These are phyloP conservation scores for Mimas tiliae DNA, from an alignment of 2,888 invertebrate species.

Conservation along the genomic window DNA sequence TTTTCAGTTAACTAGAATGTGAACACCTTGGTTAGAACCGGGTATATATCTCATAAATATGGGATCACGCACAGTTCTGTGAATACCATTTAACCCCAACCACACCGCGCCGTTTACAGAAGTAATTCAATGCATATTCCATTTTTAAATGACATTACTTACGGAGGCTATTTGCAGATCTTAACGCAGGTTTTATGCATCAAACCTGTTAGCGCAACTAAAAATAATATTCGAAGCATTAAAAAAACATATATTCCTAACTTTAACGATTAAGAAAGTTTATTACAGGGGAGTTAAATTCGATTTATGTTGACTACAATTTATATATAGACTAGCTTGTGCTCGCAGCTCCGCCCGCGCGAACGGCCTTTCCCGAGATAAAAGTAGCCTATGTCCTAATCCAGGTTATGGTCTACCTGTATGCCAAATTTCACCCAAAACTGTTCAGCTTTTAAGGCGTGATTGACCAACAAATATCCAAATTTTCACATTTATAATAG, in stretches of 20 bases:
- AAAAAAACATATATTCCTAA: neutral
- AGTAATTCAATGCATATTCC: constrained; percentile 16
- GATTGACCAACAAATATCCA: too few relatives aligned
- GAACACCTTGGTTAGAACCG: neutral
- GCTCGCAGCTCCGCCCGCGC: too few relatives aligned
- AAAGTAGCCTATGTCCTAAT: too few relatives aligned
- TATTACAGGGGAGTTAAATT: too few relatives aligned
- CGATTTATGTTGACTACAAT: too few relatives aligned
- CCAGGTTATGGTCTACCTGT: too few relatives aligned
- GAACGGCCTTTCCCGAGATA: too few relatives aligned
- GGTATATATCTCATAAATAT: neutral
- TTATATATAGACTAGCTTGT: too few relatives aligned
- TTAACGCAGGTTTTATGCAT: neutral
- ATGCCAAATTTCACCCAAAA: too few relatives aligned
- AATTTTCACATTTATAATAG: too few relatives aligned
- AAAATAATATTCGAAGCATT: neutral
- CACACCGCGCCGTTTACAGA: constrained; percentile 1
- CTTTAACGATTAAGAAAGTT: too few relatives aligned
- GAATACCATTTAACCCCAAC: constrained; percentile 1
- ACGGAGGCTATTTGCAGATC: neutral
- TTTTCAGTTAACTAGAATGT: neutral
- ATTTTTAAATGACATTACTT: neutral
- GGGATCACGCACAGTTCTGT: neutral
- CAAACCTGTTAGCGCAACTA: constrained; percentile 2
- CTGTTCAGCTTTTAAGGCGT: too few relatives aligned